A percentile compares a stretch with the other conserved stretches of the same genome.
Evolutionary conservation across 1,140 invertebrate species (phyloP).

Genomic region (Mactra quadrangularis): DNA sequence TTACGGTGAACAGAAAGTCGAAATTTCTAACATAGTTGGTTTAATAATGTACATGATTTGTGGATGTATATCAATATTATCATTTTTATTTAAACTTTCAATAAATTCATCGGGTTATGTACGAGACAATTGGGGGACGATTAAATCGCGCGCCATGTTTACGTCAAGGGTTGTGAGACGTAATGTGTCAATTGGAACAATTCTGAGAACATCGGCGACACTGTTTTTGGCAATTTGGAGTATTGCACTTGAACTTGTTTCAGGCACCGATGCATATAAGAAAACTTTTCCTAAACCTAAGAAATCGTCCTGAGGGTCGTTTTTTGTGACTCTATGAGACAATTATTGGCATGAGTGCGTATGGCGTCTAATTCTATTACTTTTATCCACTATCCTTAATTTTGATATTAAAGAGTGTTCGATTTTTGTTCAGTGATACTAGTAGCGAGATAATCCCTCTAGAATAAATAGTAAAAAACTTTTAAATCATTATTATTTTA

Average conservation of each 20-base stretch:
- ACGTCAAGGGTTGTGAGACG: neutral
- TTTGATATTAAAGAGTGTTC: too few relatives aligned
- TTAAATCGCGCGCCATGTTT: neutral
- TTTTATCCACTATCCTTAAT: too few relatives aligned
- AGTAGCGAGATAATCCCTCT: too few relatives aligned
- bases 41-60: neutral
- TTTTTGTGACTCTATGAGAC: too few relatives aligned
- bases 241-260: constrained; percentile 1
- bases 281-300: too few relatives aligned
- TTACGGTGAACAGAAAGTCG: constrained; percentile 30
- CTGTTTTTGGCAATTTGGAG: neutral
- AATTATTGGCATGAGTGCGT: too few relatives aligned
- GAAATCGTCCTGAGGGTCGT: too few relatives aligned
- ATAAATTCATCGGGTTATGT: neutral
- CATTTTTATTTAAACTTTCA: neutral
- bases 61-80: constrained; percentile 7
- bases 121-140: constrained; percentile 13
- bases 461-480: too few relatives aligned
- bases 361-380: too few relatives aligned
- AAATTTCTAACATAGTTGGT: constrained; percentile 5
- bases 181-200: constrained; percentile 20
- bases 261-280: neutral
- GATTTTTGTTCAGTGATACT: too few relatives aligned
- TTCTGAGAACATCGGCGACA: neutral
- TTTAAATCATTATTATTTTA: too few relatives aligned